Conservation (phyloP, 2,797 vertebrate genomes). For the Rousettus madagascariensis region DNA sequence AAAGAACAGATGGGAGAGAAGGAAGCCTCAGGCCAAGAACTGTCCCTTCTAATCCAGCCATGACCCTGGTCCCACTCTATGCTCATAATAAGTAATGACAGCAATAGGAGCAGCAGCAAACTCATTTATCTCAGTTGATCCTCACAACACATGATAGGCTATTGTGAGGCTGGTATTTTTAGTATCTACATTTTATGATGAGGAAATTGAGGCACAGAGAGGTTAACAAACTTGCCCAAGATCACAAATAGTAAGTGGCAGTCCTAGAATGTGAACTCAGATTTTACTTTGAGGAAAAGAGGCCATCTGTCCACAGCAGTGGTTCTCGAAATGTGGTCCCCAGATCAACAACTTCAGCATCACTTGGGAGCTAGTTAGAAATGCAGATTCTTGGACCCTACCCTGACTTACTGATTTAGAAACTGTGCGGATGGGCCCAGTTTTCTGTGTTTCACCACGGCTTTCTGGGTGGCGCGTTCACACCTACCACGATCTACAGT, state of each 20-base stretch:
- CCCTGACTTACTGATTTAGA: not conserved
- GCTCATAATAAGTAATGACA: not conserved
- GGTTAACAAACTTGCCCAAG: not conserved
- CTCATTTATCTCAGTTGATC: not conserved
- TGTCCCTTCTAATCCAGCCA: not conserved
- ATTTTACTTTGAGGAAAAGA: not conserved
- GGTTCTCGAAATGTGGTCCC: not conserved
- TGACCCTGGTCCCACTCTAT: not conserved
- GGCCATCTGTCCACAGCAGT: not conserved
- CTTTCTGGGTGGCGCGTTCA: not conserved
- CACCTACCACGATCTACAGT: too few relatives aligned
- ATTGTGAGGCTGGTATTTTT: not conserved
- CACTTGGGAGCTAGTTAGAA: not conserved
- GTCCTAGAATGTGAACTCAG: not conserved
- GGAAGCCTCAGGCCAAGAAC: not conserved
- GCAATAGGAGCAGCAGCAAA: not conserved
- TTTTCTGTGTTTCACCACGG: not conserved
- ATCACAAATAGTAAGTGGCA: not conserved
- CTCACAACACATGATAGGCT: not conserved
- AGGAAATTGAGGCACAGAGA: not conserved
- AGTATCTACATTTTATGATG: not conserved
- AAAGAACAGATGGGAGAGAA: not conserved
- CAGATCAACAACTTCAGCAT: not conserved
- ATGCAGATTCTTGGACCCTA: not conserved
- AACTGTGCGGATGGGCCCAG: fast-evolving